These are phyloP conservation scores for Macropodus opercularis DNA, from an alignment of 2,797 vertebrate species.

Conservation along the genomic window DNA sequence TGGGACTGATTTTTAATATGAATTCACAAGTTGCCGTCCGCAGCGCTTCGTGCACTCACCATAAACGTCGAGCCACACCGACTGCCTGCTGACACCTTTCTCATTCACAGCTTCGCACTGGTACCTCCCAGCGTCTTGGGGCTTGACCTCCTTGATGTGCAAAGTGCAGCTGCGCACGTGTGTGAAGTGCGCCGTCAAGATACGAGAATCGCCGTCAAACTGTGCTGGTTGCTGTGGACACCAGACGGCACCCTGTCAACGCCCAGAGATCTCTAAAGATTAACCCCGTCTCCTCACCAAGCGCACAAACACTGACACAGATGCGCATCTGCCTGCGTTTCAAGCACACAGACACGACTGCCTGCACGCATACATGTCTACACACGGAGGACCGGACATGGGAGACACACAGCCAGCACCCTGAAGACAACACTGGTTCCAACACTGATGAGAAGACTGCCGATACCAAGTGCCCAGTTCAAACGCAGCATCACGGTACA, in stretches of 20 bases:
- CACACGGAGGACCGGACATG: slow-evolving; percentile 5
- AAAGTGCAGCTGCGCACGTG: slow-evolving; percentile 78
- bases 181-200: slow-evolving; percentile 78
- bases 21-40: too few species aligned
- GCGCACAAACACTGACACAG: slow-evolving; percentile 51
- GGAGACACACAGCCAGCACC: slow-evolving; percentile 32
- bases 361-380: neutral
- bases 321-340: slow-evolving; percentile 39
- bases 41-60: too few species aligned
- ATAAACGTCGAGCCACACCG: slow-evolving; percentile 90
- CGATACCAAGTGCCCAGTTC: neutral
- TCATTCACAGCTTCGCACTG: slow-evolving; percentile 89
- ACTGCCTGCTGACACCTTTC: slow-evolving; percentile 85
- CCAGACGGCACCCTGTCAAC: slow-evolving; percentile 84
- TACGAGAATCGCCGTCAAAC: slow-evolving; percentile 74
- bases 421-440: slow-evolving; percentile 16
- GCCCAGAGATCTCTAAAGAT: slow-evolving; percentile 83
- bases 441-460: slow-evolving; percentile 18
- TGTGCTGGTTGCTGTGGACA: slow-evolving; percentile 82
- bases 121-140: slow-evolving; percentile 88
- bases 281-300: slow-evolving; percentile 75
- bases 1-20: too few species aligned
- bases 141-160: slow-evolving; percentile 81
- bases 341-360: neutral
- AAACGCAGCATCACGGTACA: neutral